Conservation (phyloP, 2,888 invertebrate genomes). For the Sylvicola cinctus region DNA sequence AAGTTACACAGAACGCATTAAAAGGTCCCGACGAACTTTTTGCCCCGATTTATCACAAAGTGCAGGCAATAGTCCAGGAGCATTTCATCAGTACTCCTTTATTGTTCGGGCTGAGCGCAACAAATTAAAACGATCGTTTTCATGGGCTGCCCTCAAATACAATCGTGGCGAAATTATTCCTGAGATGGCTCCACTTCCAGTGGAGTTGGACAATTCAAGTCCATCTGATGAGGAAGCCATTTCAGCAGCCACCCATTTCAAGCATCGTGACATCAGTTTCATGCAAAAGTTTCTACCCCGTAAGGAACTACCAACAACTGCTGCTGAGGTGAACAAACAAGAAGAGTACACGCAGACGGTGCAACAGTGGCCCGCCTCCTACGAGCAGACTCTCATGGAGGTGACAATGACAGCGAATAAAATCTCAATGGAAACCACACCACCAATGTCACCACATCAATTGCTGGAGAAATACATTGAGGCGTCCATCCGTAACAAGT, state of each 20-base stretch:
- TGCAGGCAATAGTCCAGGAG: too few species aligned
- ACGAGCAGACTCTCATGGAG: slow-evolving; percentile 16
- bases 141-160: too few species aligned
- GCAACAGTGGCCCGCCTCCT: not conserved
- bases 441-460: slow-evolving; percentile 26
- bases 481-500: slow-evolving; percentile 15
- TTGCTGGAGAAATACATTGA: slow-evolving; percentile 38
- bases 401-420: not conserved
- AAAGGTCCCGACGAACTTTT: slow-evolving; percentile 38
- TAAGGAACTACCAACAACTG: too few species aligned
- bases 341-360: not conserved
- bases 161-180: too few species aligned
- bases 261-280: too few species aligned
- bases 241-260: slow-evolving; percentile 25
- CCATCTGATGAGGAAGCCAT: not conserved
- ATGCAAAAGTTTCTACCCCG: too few species aligned
- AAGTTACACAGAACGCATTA: slow-evolving; percentile 32
- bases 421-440: slow-evolving; percentile 1
- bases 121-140: too few species aligned
- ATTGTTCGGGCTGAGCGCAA: too few species aligned
- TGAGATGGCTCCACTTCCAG: slow-evolving; percentile 49
- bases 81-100: too few species aligned
- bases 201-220: slow-evolving; percentile 50
- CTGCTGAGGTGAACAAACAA: too few species aligned
- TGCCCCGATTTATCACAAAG: too few species aligned